These are phyloP conservation scores for Cyrtorhinus lividipennis DNA, from an alignment of 1,140 invertebrate genomes.

Conservation along the genomic window DNA sequence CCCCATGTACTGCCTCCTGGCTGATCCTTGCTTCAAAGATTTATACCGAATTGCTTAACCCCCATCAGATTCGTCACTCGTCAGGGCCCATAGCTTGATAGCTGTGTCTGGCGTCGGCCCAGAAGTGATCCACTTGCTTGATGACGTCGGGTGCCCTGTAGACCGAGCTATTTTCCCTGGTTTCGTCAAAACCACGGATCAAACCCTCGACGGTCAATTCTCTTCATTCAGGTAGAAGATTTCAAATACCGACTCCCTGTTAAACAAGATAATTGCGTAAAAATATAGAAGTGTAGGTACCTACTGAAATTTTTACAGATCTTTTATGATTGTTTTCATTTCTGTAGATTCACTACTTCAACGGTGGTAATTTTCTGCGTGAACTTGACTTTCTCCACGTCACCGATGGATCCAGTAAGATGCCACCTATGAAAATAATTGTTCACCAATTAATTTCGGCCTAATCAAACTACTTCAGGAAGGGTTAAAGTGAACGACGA, in stretches of 20 bases:
- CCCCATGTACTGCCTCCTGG: too few relatives aligned
- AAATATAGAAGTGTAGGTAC: too few relatives aligned
- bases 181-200: background rate
- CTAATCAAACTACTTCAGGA: too few relatives aligned
- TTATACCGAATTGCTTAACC: too few relatives aligned
- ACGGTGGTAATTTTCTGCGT: background rate
- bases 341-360: background rate
- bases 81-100: background rate
- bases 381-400: background rate
- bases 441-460: too few relatives aligned
- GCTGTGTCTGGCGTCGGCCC: background rate
- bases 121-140: background rate
- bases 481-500: too few relatives aligned
- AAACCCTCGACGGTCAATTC: background rate
- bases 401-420: background rate
- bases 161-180: background rate
- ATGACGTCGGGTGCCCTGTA: background rate
- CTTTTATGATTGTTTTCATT: too few relatives aligned
- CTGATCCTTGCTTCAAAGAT: too few relatives aligned
- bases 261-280: too few relatives aligned
- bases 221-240: background rate
- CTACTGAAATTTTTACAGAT: too few relatives aligned
- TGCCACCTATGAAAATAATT: too few relatives aligned
- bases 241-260: too few relatives aligned
- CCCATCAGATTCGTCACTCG: background rate